Evolutionary conservation across 2,888 invertebrate species (phyloP).

Genomic region (Sialis lutaria): DNA sequence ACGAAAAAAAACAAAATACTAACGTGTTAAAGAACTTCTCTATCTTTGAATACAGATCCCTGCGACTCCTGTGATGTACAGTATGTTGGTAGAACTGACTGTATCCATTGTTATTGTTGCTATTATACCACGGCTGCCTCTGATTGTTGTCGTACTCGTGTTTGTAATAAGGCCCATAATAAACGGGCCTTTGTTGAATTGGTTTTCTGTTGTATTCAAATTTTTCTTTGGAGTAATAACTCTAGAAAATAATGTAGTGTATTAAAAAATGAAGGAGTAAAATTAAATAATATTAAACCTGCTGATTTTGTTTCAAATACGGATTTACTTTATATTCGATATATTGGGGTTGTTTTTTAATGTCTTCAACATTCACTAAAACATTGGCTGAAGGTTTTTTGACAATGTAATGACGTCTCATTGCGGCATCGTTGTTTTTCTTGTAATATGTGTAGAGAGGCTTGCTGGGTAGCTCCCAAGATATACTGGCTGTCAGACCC

Average conservation of each 20-base stretch:
- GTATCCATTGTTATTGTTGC: too few species aligned
- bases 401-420: not conserved
- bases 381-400: not conserved
- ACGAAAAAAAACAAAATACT: slow-evolving; percentile 19
- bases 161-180: too few species aligned
- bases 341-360: not conserved
- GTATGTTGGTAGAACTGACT: slow-evolving; percentile 16
- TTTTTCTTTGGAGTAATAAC: too few species aligned
- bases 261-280: too few species aligned
- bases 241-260: too few species aligned
- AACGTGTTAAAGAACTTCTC: slow-evolving; percentile 43
- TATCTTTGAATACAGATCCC: slow-evolving; percentile 41
- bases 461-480: slow-evolving; percentile 58
- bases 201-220: too few species aligned
- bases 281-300: too few species aligned
- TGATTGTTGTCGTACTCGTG: too few species aligned
- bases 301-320: not conserved
- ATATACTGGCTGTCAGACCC: slow-evolving; percentile 58
- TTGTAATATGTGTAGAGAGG: slow-evolving; percentile 17
- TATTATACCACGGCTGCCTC: too few species aligned
- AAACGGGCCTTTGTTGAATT: too few species aligned
- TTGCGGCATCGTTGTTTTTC: not conserved
- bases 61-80: slow-evolving; percentile 41
- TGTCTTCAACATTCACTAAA: not conserved
- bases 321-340: not conserved